Base-by-base conservation (phyloP, 2,797 vertebrate genomes). In the Labeo calbasu region DNA sequence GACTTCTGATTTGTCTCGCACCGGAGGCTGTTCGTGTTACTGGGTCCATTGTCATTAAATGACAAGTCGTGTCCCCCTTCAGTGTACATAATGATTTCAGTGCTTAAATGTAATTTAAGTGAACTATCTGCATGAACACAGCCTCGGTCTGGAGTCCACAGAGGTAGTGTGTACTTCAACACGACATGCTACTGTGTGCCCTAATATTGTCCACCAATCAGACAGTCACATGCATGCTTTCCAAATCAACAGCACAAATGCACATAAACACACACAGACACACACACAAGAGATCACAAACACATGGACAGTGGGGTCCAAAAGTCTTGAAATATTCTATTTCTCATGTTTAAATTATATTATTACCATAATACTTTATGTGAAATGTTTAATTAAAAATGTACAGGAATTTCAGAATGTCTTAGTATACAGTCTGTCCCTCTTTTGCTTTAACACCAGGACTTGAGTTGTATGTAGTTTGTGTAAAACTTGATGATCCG, bases 81-180 rank as follows among this genome's bases (percentile, higher is more conserved):
- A 89, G 84, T 95, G 93, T 95, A 94, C 92, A 95, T 95, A 95
- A 91, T 79, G 28, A 65, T 89, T 87, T 88, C 89, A 88, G 92
- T 90, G 92, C 93, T 93, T 94, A 92, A 92, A 88, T 94, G 93
- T 94, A 92, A 93, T 91, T 93, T 92, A 91, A 92, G 93, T 94
- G 91, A 91, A 89, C 92, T 93, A 92, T 93, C 93, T 93, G 93
- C 94, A 95, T 95, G 94, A 94, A 93, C 94, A 94, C 92, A 85
- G 93, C 93, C 93, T 92, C 90, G 87, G 91, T 93, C 90, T 82
- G 59, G 48, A 91, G 92, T 93, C 92, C 93, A 92, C 93, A 92
- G 91, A 93, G 88, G 90, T 91, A 91, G 91, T 92, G 93, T 92
- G 89, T 93, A 92, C 92, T 92, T 93, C 93, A 94, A 93, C 92